Conservation (phyloP, 2,888 invertebrate genomes). For the Hydropsyche betteni region DNA sequence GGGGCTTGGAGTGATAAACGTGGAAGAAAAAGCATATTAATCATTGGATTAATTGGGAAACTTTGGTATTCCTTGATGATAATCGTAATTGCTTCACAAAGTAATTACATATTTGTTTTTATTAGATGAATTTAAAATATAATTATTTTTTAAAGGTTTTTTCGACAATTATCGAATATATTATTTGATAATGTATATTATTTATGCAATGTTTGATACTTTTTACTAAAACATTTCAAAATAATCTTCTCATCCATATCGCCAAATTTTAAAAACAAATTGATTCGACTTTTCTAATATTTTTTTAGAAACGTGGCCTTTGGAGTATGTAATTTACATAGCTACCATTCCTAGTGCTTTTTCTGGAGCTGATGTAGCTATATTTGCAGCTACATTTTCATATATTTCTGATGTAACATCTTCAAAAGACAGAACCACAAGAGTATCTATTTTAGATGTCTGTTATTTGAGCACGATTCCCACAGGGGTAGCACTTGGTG, state of each 20-base stretch:
- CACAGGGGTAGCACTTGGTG: constrained; percentile 79
- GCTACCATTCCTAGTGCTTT: constrained; percentile 80
- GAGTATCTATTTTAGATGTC: constrained; percentile 84
- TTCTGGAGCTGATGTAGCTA: constrained; percentile 81
- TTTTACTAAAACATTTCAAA: too few relatives aligned
- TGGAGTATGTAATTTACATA: constrained; percentile 78
- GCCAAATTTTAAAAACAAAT: background rate
- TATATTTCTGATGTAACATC: constrained; percentile 84
- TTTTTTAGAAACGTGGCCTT: constrained; percentile 69
- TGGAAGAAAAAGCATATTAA: constrained; percentile 77
- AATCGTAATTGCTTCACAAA: constrained; percentile 72
- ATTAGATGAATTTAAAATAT: too few relatives aligned
- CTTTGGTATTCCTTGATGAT: constrained; percentile 79
- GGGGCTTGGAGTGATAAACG: constrained; percentile 85
- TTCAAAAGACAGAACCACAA: constrained; percentile 73
- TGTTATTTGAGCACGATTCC: constrained; percentile 87
- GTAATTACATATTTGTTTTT: constrained; percentile 55
- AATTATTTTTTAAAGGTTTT: too few relatives aligned
- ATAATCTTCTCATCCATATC: too few relatives aligned
- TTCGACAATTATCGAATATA: too few relatives aligned
- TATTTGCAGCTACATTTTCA: constrained; percentile 81
- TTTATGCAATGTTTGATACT: too few relatives aligned
- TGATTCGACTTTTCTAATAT: background rate
- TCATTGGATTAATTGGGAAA: constrained; percentile 79
- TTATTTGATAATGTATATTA: too few relatives aligned